Percentiles rank a stretch among this genome's conserved stretches.
Evolutionary conservation across 37 sponge, comb jelly and placozoan species (phyloP).

Genomic region (Axinella damicornis): DNA sequence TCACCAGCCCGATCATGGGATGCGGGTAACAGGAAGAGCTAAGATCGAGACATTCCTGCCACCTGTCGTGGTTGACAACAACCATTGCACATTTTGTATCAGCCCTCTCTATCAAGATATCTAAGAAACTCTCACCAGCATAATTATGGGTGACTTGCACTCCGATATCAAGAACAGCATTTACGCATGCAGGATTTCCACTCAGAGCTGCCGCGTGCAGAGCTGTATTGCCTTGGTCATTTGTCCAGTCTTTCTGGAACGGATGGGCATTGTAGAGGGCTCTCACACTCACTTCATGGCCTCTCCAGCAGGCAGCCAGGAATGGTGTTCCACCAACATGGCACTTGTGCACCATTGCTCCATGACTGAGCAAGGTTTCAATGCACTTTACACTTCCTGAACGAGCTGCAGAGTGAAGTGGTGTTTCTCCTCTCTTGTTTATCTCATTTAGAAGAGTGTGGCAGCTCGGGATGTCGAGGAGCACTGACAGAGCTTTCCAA

Average conservation of each 20-base stretch:
- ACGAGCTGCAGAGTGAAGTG: conserved; percentile 77
- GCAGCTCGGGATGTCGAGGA: conserved; percentile 45
- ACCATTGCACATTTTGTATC: conserved; percentile 55
- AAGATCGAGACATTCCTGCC: conserved; percentile 78
- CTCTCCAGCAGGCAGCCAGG: conserved; percentile 52
- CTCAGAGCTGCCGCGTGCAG: conserved; percentile 80
- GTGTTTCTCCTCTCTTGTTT: conserved; percentile 77
- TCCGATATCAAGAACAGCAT: conserved; percentile 61
- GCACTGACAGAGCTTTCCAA: conserved; percentile 23
- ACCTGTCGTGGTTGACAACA: conserved; percentile 65
- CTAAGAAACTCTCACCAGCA: conserved; percentile 71
- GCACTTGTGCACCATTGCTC: conserved; percentile 85
- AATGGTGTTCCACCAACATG: conserved; percentile 75
- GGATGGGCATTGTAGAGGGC: conserved; percentile 62
- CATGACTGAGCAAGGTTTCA: conserved; percentile 74
- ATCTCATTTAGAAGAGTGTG: conserved; percentile 73
- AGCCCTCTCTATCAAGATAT: conserved; percentile 55
- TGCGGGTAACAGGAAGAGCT: conserved; percentile 51
- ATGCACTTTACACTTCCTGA: conserved; percentile 55
- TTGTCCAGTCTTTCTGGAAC: conserved; percentile 63
- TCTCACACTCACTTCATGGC: conserved; percentile 43
- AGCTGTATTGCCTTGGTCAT: conserved; percentile 69
- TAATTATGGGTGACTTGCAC: conserved; percentile 63
- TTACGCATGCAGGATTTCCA: conserved; percentile 58
- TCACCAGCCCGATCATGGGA: conserved; percentile 75